Conservation (phyloP, 2,888 invertebrate species). For the Drosophila flavopinicola region DNA sequence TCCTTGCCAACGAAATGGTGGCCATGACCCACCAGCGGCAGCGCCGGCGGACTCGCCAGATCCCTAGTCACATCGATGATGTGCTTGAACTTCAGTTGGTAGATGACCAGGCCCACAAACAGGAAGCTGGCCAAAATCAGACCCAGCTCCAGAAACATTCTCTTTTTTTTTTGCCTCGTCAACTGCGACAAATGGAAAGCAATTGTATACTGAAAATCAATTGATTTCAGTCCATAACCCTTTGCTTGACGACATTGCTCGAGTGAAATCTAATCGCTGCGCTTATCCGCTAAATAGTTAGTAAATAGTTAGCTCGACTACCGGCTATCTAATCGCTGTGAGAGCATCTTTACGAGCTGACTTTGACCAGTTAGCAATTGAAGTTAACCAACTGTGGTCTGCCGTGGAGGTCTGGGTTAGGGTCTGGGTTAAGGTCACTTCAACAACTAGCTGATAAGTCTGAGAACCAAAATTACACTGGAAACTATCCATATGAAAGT, state of each 20-base stretch:
- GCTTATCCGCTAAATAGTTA: slow-evolving; percentile 18
- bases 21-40: slow-evolving; percentile 86
- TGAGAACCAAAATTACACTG: not conserved
- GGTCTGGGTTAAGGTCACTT: not conserved
- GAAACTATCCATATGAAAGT: not conserved
- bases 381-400: not conserved
- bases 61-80: slow-evolving; percentile 71
- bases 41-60: slow-evolving; percentile 82
- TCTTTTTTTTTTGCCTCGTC: not conserved
- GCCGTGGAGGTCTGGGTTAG: not conserved
- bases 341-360: slow-evolving; percentile 14
- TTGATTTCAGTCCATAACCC: not conserved
- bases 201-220: slow-evolving; percentile 10
- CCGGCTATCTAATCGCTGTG: slow-evolving; percentile 30
- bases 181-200: not conserved
- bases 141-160: slow-evolving; percentile 63
- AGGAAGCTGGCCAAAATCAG: slow-evolving; percentile 49
- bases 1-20: slow-evolving; percentile 84
- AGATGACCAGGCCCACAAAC: slow-evolving; percentile 52
- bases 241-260: slow-evolving; percentile 5
- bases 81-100: slow-evolving; percentile 73
- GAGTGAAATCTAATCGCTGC: slow-evolving; percentile 39
- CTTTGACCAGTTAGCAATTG: not conserved
- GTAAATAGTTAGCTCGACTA: not conserved
- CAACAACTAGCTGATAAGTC: not conserved